Evolutionary conservation across 92 coral and sea anemone species (phyloP), one percentile per base, ranked within the genome.

Genomic region (Micromussa lordhowensis): DNA sequence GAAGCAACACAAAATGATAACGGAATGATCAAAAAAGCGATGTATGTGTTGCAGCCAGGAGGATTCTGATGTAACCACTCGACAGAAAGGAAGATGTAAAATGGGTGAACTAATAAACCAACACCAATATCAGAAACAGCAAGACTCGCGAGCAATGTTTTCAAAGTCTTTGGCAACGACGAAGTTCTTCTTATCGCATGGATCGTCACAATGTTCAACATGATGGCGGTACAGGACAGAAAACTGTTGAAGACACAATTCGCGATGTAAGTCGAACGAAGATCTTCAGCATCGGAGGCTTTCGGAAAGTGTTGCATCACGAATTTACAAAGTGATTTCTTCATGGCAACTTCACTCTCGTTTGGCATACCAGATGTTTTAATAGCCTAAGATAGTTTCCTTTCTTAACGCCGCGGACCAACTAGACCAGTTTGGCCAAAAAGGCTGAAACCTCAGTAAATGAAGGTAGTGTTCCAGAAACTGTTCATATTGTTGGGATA

Each of bases 91-190:
- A 8, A 44, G 1, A 44, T 7, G 13, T 44, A 44, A 44, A 44
- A 44, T 44, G 51, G 51, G 12, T 44, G 51, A 44, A 44, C 51
- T 44, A 44, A 1, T 35, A 71, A 35, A 31, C 76, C 76, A 30
- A 71, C 76, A 71, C 76, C 76, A 19, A 71, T 26, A 78, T 78
- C 82, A 16, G 82, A 78, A 29, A 78, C 40, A 78, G 64, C 61
- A 11, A 49, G 82, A 78, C 82, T 78, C 82, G 53, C 5, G 15
- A 78, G 82, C 82, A 78, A 78, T 49, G 82, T 78, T 54, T 78
- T 78, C 29, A 54, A 24, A 29, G 36, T 44, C 66, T 78, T 78
- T 53, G 82, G 64, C 82, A 49, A 78, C 13, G 82, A 78, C 38
- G 36, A 9, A 78, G 81, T 78, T 28, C 53, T 78, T 49, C 81